Conservation (phyloP, 1,140 invertebrate genomes). For the Pissodes strobi region DNA sequence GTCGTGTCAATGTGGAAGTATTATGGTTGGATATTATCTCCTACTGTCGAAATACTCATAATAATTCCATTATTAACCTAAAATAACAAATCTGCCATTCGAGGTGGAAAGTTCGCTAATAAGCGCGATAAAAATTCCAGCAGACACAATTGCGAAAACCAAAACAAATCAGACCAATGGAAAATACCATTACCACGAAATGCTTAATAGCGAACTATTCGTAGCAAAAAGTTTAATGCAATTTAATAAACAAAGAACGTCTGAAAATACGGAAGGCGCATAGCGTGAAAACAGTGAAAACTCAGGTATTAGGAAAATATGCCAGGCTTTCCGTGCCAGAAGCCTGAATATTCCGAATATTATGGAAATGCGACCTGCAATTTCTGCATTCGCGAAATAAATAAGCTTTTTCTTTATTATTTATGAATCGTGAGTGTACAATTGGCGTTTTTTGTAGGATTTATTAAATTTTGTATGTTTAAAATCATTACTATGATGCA, state of each 20-base stretch:
- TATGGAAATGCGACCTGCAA: constrained; percentile 35
- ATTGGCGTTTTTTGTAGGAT: constrained; percentile 10
- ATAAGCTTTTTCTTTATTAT: constrained; percentile 26
- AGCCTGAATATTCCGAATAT: constrained; percentile 27
- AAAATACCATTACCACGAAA: neutral
- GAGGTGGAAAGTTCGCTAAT: too few species aligned
- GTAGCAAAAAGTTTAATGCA: constrained; percentile 17
- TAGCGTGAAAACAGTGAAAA: constrained; percentile 33
- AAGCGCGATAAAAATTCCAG: too few species aligned
- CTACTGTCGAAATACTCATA: too few species aligned
- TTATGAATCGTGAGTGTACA: constrained; percentile 12
- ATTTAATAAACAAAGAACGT: constrained; percentile 34
- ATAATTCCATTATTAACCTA: too few species aligned
- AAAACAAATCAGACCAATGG: too few species aligned
- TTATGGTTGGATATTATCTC: too few species aligned
- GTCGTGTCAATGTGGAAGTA: too few species aligned
- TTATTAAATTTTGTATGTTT: too few species aligned
- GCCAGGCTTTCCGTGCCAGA: constrained; percentile 19
- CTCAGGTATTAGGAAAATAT: constrained; percentile 29
- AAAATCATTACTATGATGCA: too few species aligned
- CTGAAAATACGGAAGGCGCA: constrained; percentile 25
- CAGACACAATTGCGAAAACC: too few species aligned
- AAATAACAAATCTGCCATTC: too few species aligned
- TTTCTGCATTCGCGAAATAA: constrained; percentile 34
- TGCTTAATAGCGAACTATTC: neutral